A percentile compares a stretch with the other conserved stretches of the same genome.
Evolutionary conservation across 2,888 invertebrate genomes (phyloP).

Genomic region (Drosophila paramelanica): DNA sequence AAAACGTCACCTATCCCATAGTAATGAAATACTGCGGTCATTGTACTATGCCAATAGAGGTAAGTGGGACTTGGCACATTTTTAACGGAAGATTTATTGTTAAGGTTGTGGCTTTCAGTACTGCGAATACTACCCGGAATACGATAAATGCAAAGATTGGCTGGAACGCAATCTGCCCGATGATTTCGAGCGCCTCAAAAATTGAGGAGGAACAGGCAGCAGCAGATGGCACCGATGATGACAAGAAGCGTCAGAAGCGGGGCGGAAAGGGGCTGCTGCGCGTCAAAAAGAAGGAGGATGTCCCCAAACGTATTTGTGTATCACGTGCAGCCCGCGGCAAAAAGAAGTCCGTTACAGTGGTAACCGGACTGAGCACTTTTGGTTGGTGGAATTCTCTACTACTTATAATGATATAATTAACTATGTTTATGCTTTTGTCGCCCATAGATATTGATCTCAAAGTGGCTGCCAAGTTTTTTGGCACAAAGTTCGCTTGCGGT

Average conservation of each 20-base stretch:
- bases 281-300: conserved; percentile 96
- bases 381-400: conserved; percentile 86
- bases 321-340: conserved; percentile 97
- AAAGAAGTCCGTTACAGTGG: conserved; percentile 99
- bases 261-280: conserved; percentile 98
- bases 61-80: conserved; percentile 78
- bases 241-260: conserved; percentile 97
- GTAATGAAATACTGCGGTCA: conserved; percentile 96
- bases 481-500: conserved; percentile 99
- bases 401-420: neutral
- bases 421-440: conserved; percentile 7
- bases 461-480: conserved; percentile 98
- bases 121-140: conserved; percentile 99
- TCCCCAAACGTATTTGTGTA: conserved; percentile 93
- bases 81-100: neutral
- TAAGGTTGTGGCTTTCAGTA: conserved; percentile 88
- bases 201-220: conserved; percentile 86
- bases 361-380: conserved; percentile 97
- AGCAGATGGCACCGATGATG: conserved; percentile 92
- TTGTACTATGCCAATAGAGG: conserved; percentile 97
- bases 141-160: conserved; percentile 99
- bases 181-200: conserved; percentile 95
- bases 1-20: conserved; percentile 92
- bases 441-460: conserved; percentile 97
- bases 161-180: conserved; percentile 96